phyloP scores from a whole-genome alignment of 2,888 invertebrate species.

The Agapostemon virescens region DNA sequence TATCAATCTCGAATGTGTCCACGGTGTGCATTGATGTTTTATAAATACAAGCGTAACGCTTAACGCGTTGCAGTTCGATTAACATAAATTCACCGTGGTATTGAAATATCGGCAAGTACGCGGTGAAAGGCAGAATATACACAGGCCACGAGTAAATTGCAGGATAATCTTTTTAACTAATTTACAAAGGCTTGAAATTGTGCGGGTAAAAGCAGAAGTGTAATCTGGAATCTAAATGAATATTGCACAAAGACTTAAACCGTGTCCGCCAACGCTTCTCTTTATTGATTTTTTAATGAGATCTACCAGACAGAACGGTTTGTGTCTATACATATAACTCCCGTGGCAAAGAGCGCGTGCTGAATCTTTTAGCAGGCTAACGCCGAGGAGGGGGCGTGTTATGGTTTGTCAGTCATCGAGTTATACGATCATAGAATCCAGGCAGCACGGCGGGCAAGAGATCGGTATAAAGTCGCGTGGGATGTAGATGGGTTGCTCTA shows the following conservation, averaged over 20 bases:
- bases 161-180: not conserved
- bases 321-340: not conserved
- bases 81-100: no score
- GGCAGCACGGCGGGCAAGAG: not conserved
- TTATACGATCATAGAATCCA: not conserved
- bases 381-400: not conserved
- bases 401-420: not conserved
- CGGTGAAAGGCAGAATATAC: not conserved
- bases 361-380: not conserved
- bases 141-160: not conserved
- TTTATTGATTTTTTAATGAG: conserved; percentile 3
- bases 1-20: no score
- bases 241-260: not conserved
- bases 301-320: not conserved
- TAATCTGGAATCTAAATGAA: conserved; percentile 1
- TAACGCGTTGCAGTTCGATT: no score
- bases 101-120: no score
- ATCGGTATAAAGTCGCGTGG: conserved; percentile 35
- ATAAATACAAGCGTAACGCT: no score
- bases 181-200: not conserved
- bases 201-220: not conserved
- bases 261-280: not conserved
- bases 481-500: conserved; percentile 19
- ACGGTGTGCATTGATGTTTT: no score
- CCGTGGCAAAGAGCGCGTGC: not conserved